phyloP scores from a whole-genome alignment of 2,113 vertebrate genomes.

The Perognathus longimembris region DNA sequence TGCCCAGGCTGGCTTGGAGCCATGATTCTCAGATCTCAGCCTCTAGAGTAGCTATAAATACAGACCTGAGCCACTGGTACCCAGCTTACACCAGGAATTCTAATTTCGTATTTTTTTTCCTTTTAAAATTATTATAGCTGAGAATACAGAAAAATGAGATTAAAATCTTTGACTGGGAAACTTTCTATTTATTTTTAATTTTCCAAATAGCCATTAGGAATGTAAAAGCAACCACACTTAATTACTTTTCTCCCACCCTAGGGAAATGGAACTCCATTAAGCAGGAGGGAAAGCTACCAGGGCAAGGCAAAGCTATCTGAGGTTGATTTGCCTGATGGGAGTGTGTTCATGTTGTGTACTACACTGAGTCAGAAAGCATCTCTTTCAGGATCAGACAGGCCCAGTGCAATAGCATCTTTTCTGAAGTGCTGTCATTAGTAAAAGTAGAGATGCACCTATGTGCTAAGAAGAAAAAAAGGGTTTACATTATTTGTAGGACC shows the following conservation, averaged over 20 bases:
- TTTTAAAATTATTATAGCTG: background rate
- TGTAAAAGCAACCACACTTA: background rate
- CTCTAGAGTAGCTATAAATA: no score
- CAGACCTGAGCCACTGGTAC: no score
- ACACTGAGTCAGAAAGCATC: background rate
- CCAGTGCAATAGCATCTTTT: background rate
- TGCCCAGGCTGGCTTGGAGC: no score
- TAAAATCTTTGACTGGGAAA: background rate
- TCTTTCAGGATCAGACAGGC: background rate
- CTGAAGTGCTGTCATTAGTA: background rate
- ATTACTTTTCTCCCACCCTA: background rate
- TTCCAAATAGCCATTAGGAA: background rate
- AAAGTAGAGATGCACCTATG: background rate
- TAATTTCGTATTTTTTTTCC: background rate
- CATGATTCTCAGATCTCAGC: no score
- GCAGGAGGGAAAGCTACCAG: background rate
- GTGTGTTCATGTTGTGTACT: background rate
- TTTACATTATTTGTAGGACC: background rate
- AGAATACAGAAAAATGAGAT: conserved; percentile 20
- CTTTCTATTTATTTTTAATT: conserved; percentile 48
- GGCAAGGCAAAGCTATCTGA: background rate
- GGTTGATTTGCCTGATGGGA: background rate
- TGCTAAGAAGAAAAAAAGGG: background rate
- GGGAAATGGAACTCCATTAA: background rate
- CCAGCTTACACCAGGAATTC: background rate